Evolutionary conservation across 2,797 vertebrate species (phyloP).

Genomic region (Sphaeramia orbicularis): DNA sequence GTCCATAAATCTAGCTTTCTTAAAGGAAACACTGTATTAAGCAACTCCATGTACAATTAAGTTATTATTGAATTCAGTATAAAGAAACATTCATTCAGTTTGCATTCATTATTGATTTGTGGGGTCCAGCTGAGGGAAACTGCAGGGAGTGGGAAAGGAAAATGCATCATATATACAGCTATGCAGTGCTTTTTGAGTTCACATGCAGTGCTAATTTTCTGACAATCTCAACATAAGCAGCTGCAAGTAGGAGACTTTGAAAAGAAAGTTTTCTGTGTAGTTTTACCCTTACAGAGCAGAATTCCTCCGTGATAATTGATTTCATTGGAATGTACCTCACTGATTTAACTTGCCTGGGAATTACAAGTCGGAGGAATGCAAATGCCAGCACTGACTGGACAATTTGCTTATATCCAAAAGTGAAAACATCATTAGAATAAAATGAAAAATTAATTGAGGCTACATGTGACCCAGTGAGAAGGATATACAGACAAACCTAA

Average conservation of each 20-base stretch:
- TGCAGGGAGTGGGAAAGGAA: not conserved
- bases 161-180: not conserved
- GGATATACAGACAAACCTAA: not conserved
- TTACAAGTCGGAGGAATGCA: constrained; percentile 17
- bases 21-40: not conserved
- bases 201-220: not conserved
- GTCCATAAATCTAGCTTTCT: not conserved
- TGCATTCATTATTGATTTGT: not conserved
- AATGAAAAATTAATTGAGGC: not conserved
- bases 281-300: constrained; percentile 4
- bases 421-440: not conserved
- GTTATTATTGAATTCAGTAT: not conserved
- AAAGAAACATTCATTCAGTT: not conserved
- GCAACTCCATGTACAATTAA: not conserved
- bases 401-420: not conserved
- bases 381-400: constrained; percentile 6
- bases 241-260: not conserved
- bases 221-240: not conserved
- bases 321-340: constrained; percentile 16
- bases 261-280: not conserved
- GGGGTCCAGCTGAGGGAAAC: not conserved
- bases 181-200: not conserved
- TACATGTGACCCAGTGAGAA: not conserved
- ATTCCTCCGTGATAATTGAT: constrained; percentile 44
- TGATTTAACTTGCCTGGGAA: constrained; percentile 24